phyloP scores from a whole-genome alignment of 1,140 invertebrate species.

The Aradophagus sp. region DNA sequence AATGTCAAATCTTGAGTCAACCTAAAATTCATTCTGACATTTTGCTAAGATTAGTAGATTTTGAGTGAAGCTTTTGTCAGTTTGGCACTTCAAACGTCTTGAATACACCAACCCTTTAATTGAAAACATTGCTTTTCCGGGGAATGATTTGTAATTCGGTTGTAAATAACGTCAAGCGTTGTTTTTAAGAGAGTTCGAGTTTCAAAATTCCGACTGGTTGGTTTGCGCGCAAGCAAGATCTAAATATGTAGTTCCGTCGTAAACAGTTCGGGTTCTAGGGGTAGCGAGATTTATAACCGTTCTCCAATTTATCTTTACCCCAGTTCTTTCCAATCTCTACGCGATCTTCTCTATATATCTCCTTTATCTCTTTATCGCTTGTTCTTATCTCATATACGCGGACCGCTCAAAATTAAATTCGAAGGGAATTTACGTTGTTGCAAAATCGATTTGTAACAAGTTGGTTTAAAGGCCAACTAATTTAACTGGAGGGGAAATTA shows the following conservation, averaged over 20 bases:
- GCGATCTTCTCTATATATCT: conserved; percentile 44
- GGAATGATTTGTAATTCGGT: conserved; percentile 29
- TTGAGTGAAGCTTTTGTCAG: too few species aligned
- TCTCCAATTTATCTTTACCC: conserved; percentile 43
- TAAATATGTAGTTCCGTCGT: conserved; percentile 42
- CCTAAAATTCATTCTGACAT: too few species aligned
- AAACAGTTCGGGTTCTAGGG: conserved; percentile 26
- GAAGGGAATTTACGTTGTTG: conserved; percentile 19
- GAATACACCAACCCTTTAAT: conserved; percentile 32
- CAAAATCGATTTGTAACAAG: conserved; percentile 36
- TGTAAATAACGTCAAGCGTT: too few species aligned
- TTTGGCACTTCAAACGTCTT: conserved; percentile 3
- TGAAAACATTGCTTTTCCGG: conserved; percentile 16
- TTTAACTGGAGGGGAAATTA: conserved; percentile 14
- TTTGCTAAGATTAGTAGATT: too few species aligned
- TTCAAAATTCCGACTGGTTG: too few species aligned
- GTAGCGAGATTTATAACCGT: conserved; percentile 32
- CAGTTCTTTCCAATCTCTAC: conserved; percentile 46
- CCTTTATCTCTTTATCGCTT: conserved; percentile 49
- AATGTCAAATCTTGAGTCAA: too few species aligned
- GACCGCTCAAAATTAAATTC: conserved; percentile 39
- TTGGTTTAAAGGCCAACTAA: conserved; percentile 25
- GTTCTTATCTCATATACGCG: conserved; percentile 37
- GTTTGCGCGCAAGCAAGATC: too few species aligned
- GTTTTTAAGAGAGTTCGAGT: too few species aligned